phyloP scores from a whole-genome alignment of 2,797 vertebrate genomes.

The Trachurus trachurus region DNA sequence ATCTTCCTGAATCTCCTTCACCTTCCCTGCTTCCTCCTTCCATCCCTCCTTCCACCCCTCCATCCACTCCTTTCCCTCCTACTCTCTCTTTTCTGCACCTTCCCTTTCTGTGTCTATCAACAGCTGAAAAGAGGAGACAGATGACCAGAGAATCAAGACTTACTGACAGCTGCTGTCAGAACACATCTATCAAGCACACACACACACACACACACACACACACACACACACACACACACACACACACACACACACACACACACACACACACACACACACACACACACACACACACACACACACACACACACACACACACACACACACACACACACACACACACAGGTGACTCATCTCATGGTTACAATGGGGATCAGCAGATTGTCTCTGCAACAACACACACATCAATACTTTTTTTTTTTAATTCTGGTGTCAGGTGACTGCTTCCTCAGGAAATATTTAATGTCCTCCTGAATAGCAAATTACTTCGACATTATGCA shows the following conservation, averaged over 20 bases:
- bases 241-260: conserved; percentile 27
- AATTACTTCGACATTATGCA: conserved; percentile 48
- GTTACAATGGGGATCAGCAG: conserved; percentile 52
- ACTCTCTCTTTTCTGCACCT: conserved; percentile 19
- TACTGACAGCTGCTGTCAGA: conserved; percentile 68
- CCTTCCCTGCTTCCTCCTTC: conserved; percentile 8
- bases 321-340: conserved; percentile 20
- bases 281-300: conserved; percentile 19
- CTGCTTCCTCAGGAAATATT: conserved; percentile 41
- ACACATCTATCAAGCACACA: conserved; percentile 56
- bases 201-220: conserved; percentile 14
- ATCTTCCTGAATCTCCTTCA: not conserved
- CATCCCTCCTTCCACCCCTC: not conserved
- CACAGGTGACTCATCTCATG: conserved; percentile 44
- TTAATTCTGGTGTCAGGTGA: conserved; percentile 44
- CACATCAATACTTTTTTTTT: conserved; percentile 51
- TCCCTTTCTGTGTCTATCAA: conserved; percentile 46
- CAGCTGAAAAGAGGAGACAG: conserved; percentile 51
- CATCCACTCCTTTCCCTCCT: conserved; percentile 7
- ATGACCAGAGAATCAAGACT: conserved; percentile 66
- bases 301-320: conserved; percentile 26
- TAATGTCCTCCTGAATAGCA: conserved; percentile 40
- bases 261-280: conserved; percentile 32
- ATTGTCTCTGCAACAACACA: conserved; percentile 48
- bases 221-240: conserved; percentile 22